Percentiles rank a stretch among this genome's conserved stretches.
These are phyloP conservation scores for Phainopepla nitens DNA, from an alignment of 2,113 vertebrate species.

Conservation along the genomic window DNA sequence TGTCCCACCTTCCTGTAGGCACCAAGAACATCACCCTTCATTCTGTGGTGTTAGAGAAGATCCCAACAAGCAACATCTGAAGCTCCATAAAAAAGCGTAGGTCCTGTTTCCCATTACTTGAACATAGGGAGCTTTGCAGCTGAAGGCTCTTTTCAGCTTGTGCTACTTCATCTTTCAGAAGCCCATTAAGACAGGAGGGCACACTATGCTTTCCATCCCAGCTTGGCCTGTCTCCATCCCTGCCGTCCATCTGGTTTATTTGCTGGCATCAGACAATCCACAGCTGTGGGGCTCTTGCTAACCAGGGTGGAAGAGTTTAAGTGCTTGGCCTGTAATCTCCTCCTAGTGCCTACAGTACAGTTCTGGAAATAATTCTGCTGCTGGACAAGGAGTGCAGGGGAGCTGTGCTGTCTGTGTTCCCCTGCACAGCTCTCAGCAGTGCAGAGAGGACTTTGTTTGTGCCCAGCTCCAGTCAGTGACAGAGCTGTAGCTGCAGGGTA, in stretches of 20 bases:
- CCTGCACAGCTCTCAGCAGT: not conserved
- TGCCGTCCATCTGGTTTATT: slow-evolving; percentile 55
- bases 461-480: not conserved
- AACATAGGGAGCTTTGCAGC: not conserved
- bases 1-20: not conserved
- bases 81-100: not conserved
- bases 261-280: slow-evolving; percentile 41
- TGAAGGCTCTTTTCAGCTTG: slow-evolving; percentile 24
- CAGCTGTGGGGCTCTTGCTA: slow-evolving; percentile 62
- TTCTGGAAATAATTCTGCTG: slow-evolving; percentile 1
- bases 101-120: not conserved
- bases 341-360: not conserved
- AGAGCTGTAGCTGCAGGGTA: not conserved
- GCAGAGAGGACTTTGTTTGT: not conserved
- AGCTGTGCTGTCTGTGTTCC: not conserved
- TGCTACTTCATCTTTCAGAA: slow-evolving; percentile 43
- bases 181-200: slow-evolving; percentile 46
- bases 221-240: slow-evolving; percentile 46
- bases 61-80: not conserved
- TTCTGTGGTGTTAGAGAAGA: not conserved
- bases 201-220: slow-evolving; percentile 39
- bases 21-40: not conserved
- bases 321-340: not conserved
- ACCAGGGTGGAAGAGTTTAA: slow-evolving; percentile 36
- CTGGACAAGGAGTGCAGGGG: not conserved